Percentiles rank a stretch among this genome's conserved stretches.
These are phyloP conservation scores for Ceyx cyanopectus DNA, from an alignment of 2,113 vertebrate species.

Conservation along the genomic window DNA sequence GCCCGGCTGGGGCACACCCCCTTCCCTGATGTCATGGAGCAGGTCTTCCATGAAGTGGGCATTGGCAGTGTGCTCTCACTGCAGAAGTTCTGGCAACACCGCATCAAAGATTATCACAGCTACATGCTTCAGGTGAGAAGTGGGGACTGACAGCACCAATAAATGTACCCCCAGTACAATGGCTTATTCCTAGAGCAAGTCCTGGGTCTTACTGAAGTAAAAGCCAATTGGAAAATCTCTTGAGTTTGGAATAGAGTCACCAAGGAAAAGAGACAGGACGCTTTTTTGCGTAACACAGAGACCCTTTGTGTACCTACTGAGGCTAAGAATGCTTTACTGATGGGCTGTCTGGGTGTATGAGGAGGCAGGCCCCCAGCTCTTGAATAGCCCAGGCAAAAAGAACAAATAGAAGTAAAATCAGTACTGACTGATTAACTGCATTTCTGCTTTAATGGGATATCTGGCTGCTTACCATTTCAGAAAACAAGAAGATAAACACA, in stretches of 20 bases:
- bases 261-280: neutral
- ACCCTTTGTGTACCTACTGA: neutral
- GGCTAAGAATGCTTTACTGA: neutral
- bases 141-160: fast-evolving
- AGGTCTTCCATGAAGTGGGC: slow-evolving; percentile 96
- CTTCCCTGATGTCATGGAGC: slow-evolving; percentile 95
- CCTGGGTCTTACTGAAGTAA: neutral
- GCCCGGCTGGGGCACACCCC: slow-evolving; percentile 89
- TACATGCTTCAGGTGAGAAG: slow-evolving; percentile 93
- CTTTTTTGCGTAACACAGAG: neutral
- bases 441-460: neutral
- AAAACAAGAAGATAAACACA: neutral
- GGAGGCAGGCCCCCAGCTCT: neutral
- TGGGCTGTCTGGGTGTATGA: neutral
- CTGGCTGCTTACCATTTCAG: neutral
- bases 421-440: neutral
- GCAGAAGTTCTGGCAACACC: slow-evolving; percentile 97
- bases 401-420: neutral
- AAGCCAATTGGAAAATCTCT: neutral
- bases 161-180: neutral
- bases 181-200: neutral
- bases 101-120: slow-evolving; percentile 97
- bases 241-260: neutral
- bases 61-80: slow-evolving; percentile 94
- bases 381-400: neutral